These are phyloP conservation scores for Rugalucina vietnamica DNA, from an alignment of 2,888 invertebrate species.

Conservation along the genomic window DNA sequence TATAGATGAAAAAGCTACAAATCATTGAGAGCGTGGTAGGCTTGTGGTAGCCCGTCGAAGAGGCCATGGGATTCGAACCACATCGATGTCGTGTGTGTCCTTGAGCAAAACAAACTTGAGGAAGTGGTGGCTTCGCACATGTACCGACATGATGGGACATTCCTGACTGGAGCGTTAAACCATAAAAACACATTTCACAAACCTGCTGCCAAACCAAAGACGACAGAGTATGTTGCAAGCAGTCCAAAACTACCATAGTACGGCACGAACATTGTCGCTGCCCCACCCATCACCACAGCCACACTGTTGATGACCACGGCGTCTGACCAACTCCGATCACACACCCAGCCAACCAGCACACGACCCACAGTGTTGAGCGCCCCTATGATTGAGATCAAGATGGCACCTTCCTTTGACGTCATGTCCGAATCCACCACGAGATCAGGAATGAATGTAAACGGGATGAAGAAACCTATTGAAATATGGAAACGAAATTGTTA, in stretches of 20 bases:
- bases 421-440: conserved; percentile 65
- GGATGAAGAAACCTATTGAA: conserved; percentile 95
- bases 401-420: conserved; percentile 39
- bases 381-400: conserved; percentile 68
- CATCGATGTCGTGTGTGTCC: too few species aligned
- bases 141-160: too few species aligned
- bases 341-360: conserved; percentile 94
- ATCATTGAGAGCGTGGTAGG: too few species aligned
- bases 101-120: too few species aligned
- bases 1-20: too few species aligned
- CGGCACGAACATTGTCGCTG: conserved; percentile 93
- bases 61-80: too few species aligned
- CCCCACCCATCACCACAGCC: conserved; percentile 93
- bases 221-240: conserved; percentile 92
- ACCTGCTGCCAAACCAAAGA: conserved; percentile 90
- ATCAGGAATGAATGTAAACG: conserved; percentile 90
- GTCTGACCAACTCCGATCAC: conserved; percentile 89
- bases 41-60: too few species aligned
- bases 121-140: too few species aligned
- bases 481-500: not conserved
- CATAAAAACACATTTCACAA: too few species aligned
- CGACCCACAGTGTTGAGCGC: conserved; percentile 98
- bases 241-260: conserved; percentile 91
- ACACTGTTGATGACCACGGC: conserved; percentile 94
- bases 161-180: too few species aligned